A percentile compares a stretch with the other conserved stretches of the same genome.
phyloP scores from a whole-genome alignment of 37 sponge, comb jelly and placozoan species.

The Geodia barretti region DNA sequence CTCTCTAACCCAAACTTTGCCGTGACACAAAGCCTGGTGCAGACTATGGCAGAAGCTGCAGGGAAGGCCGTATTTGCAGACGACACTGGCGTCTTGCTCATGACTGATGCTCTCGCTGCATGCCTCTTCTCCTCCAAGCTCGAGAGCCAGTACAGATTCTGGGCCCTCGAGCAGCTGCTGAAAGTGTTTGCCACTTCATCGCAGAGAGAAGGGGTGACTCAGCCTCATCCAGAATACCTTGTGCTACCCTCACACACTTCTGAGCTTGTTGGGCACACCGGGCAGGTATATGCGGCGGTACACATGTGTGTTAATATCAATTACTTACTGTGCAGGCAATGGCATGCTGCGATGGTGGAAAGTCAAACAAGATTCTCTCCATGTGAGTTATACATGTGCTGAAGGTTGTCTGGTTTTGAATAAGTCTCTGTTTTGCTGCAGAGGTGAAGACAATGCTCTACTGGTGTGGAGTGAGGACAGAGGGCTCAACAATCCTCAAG shows the following conservation, averaged over 20 bases:
- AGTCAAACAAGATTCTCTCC: conserved; percentile 13
- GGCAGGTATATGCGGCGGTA: conserved; percentile 22
- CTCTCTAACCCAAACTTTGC: conserved; percentile 55
- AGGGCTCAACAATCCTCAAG: conserved; percentile 19
- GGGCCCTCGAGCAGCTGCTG: conserved; percentile 73
- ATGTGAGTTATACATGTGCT: conserved; percentile 31
- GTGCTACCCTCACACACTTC: conserved; percentile 24
- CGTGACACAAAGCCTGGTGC: conserved; percentile 51
- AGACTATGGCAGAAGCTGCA: conserved; percentile 26
- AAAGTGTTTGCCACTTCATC: conserved; percentile 31
- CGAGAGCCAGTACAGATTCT: conserved; percentile 25
- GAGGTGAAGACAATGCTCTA: conserved; percentile 40
- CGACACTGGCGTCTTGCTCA: conserved; percentile 2
- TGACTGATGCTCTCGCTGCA: conserved; percentile 74
- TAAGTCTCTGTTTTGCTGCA: no score
- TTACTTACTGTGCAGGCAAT: conserved; percentile 22
- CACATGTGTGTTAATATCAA: neutral
- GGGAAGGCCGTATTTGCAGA: neutral
- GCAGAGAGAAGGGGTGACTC: neutral
- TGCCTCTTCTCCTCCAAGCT: conserved; percentile 65
- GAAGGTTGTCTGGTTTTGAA: no score
- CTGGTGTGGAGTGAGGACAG: conserved; percentile 31
- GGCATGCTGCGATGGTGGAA: conserved; percentile 20
- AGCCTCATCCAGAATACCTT: neutral
- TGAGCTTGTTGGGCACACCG: conserved; percentile 55